phyloP scores from a whole-genome alignment of 2,797 vertebrate species.

The Ctenochaetus hawaiiensis region DNA sequence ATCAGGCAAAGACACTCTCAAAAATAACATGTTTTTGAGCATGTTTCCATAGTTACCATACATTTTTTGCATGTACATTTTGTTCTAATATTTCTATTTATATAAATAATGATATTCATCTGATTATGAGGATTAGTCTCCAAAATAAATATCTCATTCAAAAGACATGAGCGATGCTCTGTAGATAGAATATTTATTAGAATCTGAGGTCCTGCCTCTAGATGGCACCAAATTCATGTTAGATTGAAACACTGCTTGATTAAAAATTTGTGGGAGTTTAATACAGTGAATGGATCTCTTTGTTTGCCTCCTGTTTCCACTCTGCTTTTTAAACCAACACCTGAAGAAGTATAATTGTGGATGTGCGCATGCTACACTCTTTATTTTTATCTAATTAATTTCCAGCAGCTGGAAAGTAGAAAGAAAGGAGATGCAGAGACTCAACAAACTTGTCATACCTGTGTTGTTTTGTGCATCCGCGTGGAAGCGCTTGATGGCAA shows the following conservation, averaged over 20 bases:
- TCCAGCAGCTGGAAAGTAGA: constrained; percentile 13
- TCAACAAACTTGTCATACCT: constrained; percentile 49
- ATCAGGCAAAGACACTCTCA: neutral
- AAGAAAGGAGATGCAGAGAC: neutral
- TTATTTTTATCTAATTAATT: constrained; percentile 1
- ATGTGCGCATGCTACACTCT: no score
- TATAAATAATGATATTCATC: neutral
- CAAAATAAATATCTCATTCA: neutral
- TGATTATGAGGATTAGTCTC: constrained; percentile 6
- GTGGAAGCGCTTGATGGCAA: constrained; percentile 43
- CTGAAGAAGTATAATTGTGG: no score
- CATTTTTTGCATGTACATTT: neutral
- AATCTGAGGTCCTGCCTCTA: constrained; percentile 48
- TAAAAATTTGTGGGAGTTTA: no score
- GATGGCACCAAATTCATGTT: constrained; percentile 57
- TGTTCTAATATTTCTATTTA: neutral
- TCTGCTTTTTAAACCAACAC: no score
- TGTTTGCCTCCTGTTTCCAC: no score
- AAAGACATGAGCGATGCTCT: neutral
- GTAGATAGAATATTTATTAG: neutral
- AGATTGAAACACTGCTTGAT: no score
- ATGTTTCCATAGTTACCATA: neutral
- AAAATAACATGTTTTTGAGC: neutral
- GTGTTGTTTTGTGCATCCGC: constrained; percentile 31
- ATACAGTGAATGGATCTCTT: no score